Evolutionary conservation across 1,140 invertebrate species (phyloP).

Genomic region (Scaptomyza hsui): DNA sequence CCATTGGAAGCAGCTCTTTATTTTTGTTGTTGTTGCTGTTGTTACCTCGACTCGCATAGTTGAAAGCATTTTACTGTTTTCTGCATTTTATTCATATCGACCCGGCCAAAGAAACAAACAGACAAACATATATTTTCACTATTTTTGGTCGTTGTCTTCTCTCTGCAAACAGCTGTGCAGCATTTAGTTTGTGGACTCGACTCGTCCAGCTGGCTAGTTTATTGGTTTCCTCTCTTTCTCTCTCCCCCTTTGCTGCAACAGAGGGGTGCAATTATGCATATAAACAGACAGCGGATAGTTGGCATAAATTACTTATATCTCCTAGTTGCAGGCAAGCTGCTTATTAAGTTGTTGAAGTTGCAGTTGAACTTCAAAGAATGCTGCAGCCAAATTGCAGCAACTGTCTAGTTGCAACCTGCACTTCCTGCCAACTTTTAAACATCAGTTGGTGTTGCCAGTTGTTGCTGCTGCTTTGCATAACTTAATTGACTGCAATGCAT

Average conservation of each 20-base stretch:
- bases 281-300: slow-evolving; percentile 38
- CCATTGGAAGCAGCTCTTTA: slow-evolving; percentile 19
- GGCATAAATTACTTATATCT: slow-evolving; percentile 58
- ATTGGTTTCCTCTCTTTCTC: slow-evolving; percentile 38
- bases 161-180: slow-evolving; percentile 45
- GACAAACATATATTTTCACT: slow-evolving; percentile 75
- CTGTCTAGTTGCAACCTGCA: slow-evolving; percentile 6
- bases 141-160: slow-evolving; percentile 40
- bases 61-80: slow-evolving; percentile 75
- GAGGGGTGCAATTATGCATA: slow-evolving; percentile 52
- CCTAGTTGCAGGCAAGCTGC: slow-evolving; percentile 41
- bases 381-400: slow-evolving; percentile 34
- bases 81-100: slow-evolving; percentile 69
- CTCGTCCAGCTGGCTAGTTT: slow-evolving; percentile 23
- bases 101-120: slow-evolving; percentile 55
- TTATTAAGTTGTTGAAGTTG: slow-evolving; percentile 70
- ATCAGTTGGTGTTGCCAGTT: slow-evolving; percentile 27
- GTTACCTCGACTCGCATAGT: slow-evolving; percentile 34
- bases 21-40: slow-evolving; percentile 16
- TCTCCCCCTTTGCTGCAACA: slow-evolving; percentile 31
- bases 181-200: slow-evolving; percentile 30
- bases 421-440: slow-evolving; percentile 11
- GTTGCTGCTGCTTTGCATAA: slow-evolving; percentile 37
- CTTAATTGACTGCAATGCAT: slow-evolving; percentile 33
- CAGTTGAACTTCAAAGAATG: slow-evolving; percentile 62